Conservation (phyloP, 2,888 invertebrate species). For the Lacanobia oleracea region DNA sequence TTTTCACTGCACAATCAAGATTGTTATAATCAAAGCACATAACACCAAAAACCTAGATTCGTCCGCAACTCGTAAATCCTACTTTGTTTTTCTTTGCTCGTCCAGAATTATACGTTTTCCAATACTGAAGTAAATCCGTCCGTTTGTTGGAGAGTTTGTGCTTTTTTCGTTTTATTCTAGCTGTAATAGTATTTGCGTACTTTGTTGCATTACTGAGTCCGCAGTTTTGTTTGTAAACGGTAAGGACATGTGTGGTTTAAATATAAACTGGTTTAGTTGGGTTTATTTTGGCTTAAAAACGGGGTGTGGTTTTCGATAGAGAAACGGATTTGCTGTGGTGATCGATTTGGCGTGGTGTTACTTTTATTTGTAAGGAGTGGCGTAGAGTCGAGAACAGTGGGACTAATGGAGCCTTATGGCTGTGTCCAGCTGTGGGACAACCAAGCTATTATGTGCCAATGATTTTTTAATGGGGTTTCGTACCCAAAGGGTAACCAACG, state of each 20-base stretch:
- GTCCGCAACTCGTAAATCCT: constrained; percentile 4
- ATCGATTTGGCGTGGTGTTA: no score
- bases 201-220: constrained; percentile 26
- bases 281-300: not conserved
- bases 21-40: not conserved
- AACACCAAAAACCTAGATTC: constrained; percentile 4
- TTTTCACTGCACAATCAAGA: not conserved
- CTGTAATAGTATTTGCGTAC: constrained; percentile 28
- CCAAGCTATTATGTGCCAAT: no score
- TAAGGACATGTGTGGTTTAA: constrained; percentile 34
- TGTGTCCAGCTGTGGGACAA: no score
- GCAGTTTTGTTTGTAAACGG: constrained; percentile 39
- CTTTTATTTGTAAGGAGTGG: no score
- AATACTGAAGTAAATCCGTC: constrained; percentile 34
- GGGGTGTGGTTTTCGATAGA: not conserved
- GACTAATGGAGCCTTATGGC: no score
- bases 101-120: constrained; percentile 46
- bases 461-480: no score
- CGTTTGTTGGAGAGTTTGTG: constrained; percentile 12
- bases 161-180: constrained; percentile 25
- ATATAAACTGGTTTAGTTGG: not conserved
- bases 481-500: no score
- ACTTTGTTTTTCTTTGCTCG: constrained; percentile 36
- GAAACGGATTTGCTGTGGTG: not conserved
- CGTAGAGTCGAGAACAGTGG: no score